Conservation (phyloP, 2,113 vertebrate genomes). For the Bufo bufo region DNA sequence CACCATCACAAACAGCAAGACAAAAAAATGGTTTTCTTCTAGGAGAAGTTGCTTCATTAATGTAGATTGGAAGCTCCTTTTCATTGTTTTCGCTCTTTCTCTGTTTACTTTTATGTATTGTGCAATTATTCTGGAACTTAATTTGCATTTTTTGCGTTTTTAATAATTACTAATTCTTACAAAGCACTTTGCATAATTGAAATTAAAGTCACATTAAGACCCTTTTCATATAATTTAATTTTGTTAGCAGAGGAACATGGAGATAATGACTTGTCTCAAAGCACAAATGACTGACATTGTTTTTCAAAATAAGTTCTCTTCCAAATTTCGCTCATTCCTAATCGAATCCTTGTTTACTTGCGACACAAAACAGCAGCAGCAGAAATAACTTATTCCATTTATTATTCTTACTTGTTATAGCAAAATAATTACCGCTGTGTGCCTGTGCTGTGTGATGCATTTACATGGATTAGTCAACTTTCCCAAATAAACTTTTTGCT, state of each 20-base stretch:
- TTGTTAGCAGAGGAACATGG: conserved; percentile 56
- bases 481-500: conserved; percentile 33
- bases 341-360: conserved; percentile 56
- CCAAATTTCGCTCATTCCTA: conserved; percentile 53
- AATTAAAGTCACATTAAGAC: conserved; percentile 59
- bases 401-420: conserved; percentile 26
- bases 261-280: conserved; percentile 57
- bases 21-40: neutral
- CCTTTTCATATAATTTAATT: conserved; percentile 59
- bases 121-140: conserved; percentile 47
- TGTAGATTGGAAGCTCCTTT: conserved; percentile 44
- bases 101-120: conserved; percentile 53
- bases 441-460: conserved; percentile 13
- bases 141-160: conserved; percentile 57
- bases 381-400: conserved; percentile 49
- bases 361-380: conserved; percentile 47
- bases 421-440: conserved; percentile 34
- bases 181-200: conserved; percentile 58
- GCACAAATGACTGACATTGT: conserved; percentile 58
- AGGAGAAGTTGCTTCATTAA: conserved; percentile 9
- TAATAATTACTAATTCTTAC: conserved; percentile 57
- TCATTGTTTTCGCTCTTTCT: conserved; percentile 19
- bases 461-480: conserved; percentile 24
- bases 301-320: conserved; percentile 50
- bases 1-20: neutral